Conservation (phyloP, 2,113 vertebrate species). For the Tylochromis polylepis region DNA sequence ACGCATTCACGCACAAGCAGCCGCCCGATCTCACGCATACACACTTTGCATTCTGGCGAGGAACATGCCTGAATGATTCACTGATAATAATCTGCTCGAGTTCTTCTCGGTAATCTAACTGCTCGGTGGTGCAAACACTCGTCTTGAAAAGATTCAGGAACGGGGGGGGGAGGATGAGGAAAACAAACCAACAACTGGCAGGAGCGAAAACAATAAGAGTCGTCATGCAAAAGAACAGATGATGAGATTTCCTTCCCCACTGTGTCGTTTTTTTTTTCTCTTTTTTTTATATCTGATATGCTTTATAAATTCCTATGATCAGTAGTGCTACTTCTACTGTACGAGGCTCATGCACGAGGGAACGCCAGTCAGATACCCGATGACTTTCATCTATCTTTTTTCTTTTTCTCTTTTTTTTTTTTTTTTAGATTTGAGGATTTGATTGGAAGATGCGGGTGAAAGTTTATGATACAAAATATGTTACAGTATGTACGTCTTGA, state of each 20-base stretch:
- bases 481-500: slow-evolving; percentile 66
- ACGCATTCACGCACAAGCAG: neutral
- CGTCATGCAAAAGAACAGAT: slow-evolving; percentile 69
- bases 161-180: slow-evolving; percentile 17
- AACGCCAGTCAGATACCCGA: neutral
- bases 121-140: slow-evolving; percentile 47
- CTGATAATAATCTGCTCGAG: slow-evolving; percentile 7
- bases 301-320: slow-evolving; percentile 33
- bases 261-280: slow-evolving; percentile 17
- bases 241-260: slow-evolving; percentile 19
- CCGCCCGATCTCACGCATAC: neutral
- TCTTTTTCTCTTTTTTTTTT: neutral
- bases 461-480: slow-evolving; percentile 78
- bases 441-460: slow-evolving; percentile 73
- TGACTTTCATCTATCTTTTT: slow-evolving; percentile 14
- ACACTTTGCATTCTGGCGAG: slow-evolving; percentile 53
- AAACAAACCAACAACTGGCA: slow-evolving; percentile 28
- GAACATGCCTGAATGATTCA: slow-evolving; percentile 70
- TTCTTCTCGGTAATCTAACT: slow-evolving; percentile 1
- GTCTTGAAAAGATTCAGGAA: neutral
- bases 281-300: slow-evolving; percentile 27
- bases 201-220: slow-evolving; percentile 25
- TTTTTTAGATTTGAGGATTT: slow-evolving; percentile 27
- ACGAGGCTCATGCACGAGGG: slow-evolving; percentile 63
- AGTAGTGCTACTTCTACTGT: slow-evolving; percentile 59